A percentile compares a stretch with the other conserved stretches of the same genome.
phyloP scores from a whole-genome alignment of 2,888 invertebrate species.

The Phragmatobia fuliginosa region DNA sequence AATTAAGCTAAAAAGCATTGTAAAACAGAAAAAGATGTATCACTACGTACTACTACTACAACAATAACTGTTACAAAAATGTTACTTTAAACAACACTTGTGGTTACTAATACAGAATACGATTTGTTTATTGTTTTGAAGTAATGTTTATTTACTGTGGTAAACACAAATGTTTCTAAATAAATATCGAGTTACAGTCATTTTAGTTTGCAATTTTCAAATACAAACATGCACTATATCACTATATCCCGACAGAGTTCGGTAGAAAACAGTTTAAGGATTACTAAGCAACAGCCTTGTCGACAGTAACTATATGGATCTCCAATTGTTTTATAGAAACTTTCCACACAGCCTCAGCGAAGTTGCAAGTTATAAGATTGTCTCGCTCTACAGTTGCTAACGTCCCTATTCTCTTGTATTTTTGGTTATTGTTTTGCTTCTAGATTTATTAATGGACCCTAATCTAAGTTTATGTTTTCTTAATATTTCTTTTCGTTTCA shows the following conservation, averaged over 20 bases:
- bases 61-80: neutral
- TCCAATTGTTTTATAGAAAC: no score
- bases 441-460: no score
- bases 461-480: no score
- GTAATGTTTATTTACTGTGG: slow-evolving; percentile 6
- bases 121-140: slow-evolving; percentile 2
- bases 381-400: no score
- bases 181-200: neutral
- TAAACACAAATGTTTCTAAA: slow-evolving; percentile 8
- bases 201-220: neutral
- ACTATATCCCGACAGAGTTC: neutral
- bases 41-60: neutral
- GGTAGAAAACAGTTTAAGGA: neutral
- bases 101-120: neutral
- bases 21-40: neutral
- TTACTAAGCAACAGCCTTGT: no score
- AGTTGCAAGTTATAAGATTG: no score
- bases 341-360: no score
- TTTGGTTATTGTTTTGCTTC: no score
- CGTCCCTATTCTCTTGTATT: no score
- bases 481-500: no score
- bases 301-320: no score
- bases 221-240: neutral
- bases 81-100: neutral
- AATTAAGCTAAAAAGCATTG: neutral